Evolutionary conservation across 37 sponge, comb jelly and placozoan genomes (phyloP).

Genomic region (Haliclona indistincta): DNA sequence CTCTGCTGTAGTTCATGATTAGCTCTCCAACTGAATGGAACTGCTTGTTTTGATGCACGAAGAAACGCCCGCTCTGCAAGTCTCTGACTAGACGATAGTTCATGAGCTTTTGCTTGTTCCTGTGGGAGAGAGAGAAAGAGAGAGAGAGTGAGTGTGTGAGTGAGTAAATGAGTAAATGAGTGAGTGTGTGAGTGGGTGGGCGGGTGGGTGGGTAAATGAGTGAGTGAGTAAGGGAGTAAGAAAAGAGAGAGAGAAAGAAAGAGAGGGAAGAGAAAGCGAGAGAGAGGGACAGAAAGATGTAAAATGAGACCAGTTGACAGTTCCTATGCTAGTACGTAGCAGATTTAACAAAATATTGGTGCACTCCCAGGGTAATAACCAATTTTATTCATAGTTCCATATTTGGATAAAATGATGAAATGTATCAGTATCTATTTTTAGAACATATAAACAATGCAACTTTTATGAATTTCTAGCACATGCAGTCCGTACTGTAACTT

Average conservation of each 20-base stretch:
- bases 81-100: conserved; percentile 49
- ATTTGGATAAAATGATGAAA: too few species aligned
- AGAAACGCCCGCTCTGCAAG: conserved; percentile 1
- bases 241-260: background rate
- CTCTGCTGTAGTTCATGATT: conserved; percentile 11
- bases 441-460: too few species aligned
- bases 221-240: background rate
- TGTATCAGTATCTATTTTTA: too few species aligned
- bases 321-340: too few species aligned
- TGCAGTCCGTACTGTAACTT: too few species aligned
- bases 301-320: too few species aligned
- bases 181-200: conserved; percentile 15
- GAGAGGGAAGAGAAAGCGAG: background rate
- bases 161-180: conserved; percentile 34
- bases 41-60: conserved; percentile 7
- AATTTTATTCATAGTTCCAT: too few species aligned
- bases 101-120: conserved; percentile 38
- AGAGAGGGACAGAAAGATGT: background rate
- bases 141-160: conserved; percentile 4
- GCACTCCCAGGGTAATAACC: too few species aligned
- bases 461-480: too few species aligned
- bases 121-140: conserved; percentile 14
- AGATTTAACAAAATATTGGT: too few species aligned
- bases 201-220: conserved; percentile 5
- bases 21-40: conserved; percentile 23